These are phyloP conservation scores for Stegastes partitus DNA, from an alignment of 2,113 vertebrate genomes.

Conservation along the genomic window DNA sequence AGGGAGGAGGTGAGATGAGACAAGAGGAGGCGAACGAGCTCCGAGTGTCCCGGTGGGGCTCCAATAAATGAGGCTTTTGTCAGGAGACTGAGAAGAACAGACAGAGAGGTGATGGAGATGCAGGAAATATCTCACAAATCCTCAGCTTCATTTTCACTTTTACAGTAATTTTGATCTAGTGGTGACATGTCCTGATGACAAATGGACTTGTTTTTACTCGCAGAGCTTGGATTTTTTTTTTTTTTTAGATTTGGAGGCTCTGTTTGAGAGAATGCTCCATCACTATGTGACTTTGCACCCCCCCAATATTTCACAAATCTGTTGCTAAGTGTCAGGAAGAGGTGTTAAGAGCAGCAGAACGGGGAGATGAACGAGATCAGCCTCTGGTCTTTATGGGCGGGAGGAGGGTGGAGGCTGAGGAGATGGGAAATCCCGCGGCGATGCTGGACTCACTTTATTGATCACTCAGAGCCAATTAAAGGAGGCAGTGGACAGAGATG, in stretches of 20 bases:
- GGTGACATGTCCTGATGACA: background rate
- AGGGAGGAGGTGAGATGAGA: background rate
- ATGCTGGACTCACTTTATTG: conserved; percentile 31
- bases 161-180: background rate
- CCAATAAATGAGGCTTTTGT: conserved; percentile 29
- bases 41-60: conserved; percentile 12
- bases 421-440: background rate
- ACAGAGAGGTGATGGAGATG: background rate
- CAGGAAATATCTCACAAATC: too few species aligned
- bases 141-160: too few species aligned
- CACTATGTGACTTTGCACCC: too few species aligned
- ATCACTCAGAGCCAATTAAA: conserved; percentile 69
- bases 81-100: background rate
- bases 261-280: too few species aligned
- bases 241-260: too few species aligned
- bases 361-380: background rate
- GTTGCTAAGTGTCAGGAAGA: too few species aligned
- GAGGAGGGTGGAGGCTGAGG: background rate
- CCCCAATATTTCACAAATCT: too few species aligned
- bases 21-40: background rate
- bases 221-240: too few species aligned
- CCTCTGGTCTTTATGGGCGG: background rate
- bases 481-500: conserved; percentile 5
- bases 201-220: too few species aligned
- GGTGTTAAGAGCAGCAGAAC: too few species aligned